These are phyloP conservation scores for Eristalis tenax DNA, from an alignment of 2,888 invertebrate species.

Conservation along the genomic window DNA sequence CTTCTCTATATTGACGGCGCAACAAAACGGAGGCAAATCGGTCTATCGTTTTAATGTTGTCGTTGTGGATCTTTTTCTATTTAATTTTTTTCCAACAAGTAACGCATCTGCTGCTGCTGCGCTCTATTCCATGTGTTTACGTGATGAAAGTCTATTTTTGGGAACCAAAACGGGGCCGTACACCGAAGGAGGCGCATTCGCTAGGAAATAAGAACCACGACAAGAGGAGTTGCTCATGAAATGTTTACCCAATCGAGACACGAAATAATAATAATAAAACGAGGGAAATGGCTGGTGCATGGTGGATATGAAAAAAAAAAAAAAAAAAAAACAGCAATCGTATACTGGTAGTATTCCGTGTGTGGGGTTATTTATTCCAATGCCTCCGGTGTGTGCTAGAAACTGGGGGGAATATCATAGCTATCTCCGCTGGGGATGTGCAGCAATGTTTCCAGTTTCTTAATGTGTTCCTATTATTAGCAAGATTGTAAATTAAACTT, in stretches of 20 bases:
- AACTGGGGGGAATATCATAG: neutral
- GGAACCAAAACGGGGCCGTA: constrained; percentile 62
- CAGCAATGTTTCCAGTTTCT: constrained; percentile 8
- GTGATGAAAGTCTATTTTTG: constrained; percentile 66
- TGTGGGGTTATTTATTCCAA: constrained; percentile 50
- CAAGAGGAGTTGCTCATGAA: constrained; percentile 41
- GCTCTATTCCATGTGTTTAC: constrained; percentile 51
- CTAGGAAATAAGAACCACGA: constrained; percentile 1
- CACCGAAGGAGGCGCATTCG: constrained; percentile 33
- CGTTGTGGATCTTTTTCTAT: neutral
- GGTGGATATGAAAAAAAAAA: constrained; percentile 6
- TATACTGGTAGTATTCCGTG: constrained; percentile 1
- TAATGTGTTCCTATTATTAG: constrained; percentile 1
- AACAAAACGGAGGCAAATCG: neutral
- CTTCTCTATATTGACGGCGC: constrained; percentile 8
- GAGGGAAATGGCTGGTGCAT: constrained; percentile 47
- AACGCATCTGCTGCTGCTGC: constrained; percentile 45
- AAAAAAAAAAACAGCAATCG: constrained; percentile 34
- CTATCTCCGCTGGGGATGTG: neutral
- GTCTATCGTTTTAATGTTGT: neutral
- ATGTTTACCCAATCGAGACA: constrained; percentile 67
- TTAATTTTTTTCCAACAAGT: constrained; percentile 37
- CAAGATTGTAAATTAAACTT: neutral
- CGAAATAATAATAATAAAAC: constrained; percentile 51
- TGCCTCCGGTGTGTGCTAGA: constrained; percentile 37